Base-by-base conservation (phyloP, 1,140 invertebrate species). In the Drosophila prosaltans region DNA sequence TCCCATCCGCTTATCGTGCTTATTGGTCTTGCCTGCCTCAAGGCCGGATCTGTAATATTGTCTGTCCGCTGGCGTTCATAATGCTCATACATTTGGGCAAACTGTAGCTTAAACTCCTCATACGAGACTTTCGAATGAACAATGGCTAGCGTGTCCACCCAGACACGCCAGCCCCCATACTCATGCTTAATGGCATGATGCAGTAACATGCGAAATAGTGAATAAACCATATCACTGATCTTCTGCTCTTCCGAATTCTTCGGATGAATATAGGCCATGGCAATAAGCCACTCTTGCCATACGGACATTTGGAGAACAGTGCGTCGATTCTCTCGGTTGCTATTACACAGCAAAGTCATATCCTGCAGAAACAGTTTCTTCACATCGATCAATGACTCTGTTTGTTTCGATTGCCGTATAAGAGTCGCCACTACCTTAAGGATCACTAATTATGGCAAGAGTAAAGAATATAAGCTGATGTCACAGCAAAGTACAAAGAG, bases 241-340 rank as follows among this genome's bases (percentile, higher is more conserved):
- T 99, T 98, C 88, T 98, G 97, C 92, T 99, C 97, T 91, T 99
- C 98, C 1, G 96, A 95, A 84, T 97, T 98, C 91, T 98, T 97
- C 0, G 98, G 98, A 93, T 99, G 98, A 64, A 99, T 98, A 92
- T 99, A 99, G 28, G 98, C 97, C 95, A 99, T 96, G 4, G 98
- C 98, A 81, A 99, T 99, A 1, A 99, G 94, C 99, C 99, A 99
- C 92, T 99, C 98, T 93, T 99, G 99, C 99, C 99, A 99, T 1
- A 99, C 99, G 5, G 98, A 99, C 99, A 99, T 99, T 93, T 99
- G 99, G 10, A 99, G 94, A 1, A 99, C 97, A 0, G 98, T 99
- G 74, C 98, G 93, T 59, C 99, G 93, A 93, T 99, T 99, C 92
- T 99, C 98, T 21, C 98, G 94, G 92, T 98, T 99, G 92, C 98